Conservation (phyloP, 2,888 invertebrate species). For the Nomada fucata region DNA sequence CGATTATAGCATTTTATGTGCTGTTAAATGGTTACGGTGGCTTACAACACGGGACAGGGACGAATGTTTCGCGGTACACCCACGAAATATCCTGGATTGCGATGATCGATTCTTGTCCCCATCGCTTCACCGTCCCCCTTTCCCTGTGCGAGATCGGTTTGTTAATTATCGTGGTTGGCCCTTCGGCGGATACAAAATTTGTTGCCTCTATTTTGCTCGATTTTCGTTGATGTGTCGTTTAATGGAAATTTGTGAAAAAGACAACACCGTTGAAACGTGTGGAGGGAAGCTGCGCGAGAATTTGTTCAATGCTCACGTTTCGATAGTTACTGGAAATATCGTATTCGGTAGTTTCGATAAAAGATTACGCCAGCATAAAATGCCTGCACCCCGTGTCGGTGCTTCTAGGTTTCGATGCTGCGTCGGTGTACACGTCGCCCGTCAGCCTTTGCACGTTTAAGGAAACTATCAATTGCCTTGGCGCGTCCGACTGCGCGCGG, state of each 20-base stretch:
- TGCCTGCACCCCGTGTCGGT: neutral
- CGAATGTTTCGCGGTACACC: neutral
- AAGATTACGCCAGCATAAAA: neutral
- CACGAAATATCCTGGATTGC: conserved; percentile 2
- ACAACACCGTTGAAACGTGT: neutral
- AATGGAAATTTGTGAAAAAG: conserved; percentile 4
- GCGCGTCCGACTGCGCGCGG: conserved; percentile 7
- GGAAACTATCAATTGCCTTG: neutral
- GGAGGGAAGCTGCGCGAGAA: neutral
- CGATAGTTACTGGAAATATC: conserved; percentile 8
- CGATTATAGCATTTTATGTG: conserved; percentile 56
- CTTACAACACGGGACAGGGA: conserved; percentile 30
- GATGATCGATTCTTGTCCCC: neutral
- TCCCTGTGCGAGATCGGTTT: conserved; percentile 15
- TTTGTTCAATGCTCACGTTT: neutral
- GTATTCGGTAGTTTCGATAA: conserved; percentile 11
- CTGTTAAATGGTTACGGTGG: conserved; percentile 36
- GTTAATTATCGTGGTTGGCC: conserved; percentile 41
- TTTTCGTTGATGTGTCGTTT: neutral
- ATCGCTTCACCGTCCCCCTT: too few species aligned
- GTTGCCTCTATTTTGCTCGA: neutral
- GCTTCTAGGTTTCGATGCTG: neutral
- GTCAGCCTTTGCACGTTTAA: neutral
- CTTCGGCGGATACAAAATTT: neutral
- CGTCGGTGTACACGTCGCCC: too few species aligned